These are phyloP conservation scores for Theristicus caerulescens DNA, from an alignment of 2,113 vertebrate genomes.

Conservation along the genomic window DNA sequence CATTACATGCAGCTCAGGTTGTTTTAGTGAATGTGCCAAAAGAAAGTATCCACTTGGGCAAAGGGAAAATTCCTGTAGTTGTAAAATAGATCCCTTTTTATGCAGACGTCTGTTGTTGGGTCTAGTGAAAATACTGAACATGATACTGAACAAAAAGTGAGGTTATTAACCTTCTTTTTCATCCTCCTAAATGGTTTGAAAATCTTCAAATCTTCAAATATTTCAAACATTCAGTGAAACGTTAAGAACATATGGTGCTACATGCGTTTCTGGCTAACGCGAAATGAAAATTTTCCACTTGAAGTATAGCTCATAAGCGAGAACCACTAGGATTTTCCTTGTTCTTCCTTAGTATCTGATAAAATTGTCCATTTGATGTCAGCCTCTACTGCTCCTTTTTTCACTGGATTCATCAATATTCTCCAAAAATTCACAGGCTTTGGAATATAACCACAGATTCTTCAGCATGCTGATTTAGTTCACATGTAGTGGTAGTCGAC, in stretches of 20 bases:
- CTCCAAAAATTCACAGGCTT: neutral
- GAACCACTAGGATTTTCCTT: neutral
- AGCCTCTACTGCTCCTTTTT: neutral
- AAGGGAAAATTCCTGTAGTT: neutral
- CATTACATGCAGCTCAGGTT: neutral
- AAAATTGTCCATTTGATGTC: neutral
- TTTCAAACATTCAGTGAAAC: neutral
- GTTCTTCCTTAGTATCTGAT: neutral
- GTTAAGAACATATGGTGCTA: neutral
- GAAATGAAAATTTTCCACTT: neutral
- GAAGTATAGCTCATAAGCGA: neutral
- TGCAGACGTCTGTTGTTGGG: neutral
- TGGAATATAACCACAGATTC: neutral
- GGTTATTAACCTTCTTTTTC: neutral
- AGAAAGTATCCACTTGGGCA: neutral
- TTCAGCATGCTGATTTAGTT: neutral
- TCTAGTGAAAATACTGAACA: neutral
- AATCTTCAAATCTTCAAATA: neutral
- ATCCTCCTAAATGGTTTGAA: neutral
- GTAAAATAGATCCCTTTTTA: neutral
- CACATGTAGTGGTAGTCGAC: neutral
- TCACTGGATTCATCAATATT: neutral
- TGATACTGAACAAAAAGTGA: neutral
- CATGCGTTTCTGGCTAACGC: neutral
- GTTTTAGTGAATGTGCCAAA: neutral